Base-by-base conservation (phyloP, 2,888 invertebrate species). In the Merodon equestris region DNA sequence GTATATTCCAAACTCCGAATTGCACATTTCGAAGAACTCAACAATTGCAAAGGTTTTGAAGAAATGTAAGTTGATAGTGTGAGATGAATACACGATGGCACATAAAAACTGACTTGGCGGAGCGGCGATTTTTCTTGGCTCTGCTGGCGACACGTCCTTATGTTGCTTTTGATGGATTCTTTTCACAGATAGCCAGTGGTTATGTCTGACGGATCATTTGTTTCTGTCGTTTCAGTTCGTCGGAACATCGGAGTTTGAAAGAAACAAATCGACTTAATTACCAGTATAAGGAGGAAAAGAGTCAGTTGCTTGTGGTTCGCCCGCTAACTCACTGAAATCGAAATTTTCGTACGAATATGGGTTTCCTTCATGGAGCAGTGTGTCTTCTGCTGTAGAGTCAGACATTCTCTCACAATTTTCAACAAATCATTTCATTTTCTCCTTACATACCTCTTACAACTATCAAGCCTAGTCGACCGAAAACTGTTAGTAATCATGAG, bases 261-360 rank as follows among this genome's bases (percentile, higher is more conserved):
- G 15, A 50, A 44, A 50, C 5, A 71, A 60, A 48, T 71, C 71
- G 66, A 50, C 70, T 70, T 70, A 54, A 71, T 71, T 38, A 67
- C 50, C 54, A 10, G 4, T 0, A 27, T 40, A 54, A 18, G 64
- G 19, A 53, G 4, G 40, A 40, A 40, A 40, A 40, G 12, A 17
- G 42, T n/a, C 40, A 40, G 9, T 10, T 34, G 51, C 67, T 72
- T 61, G 76, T 72, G 77, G 67, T 67, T 53, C 72, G 72, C 27
- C 73, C 68, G 68, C 64, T 73, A 73, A 73, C 63, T 64, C 79
- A 74, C 74, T 64, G 73, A 73, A 60, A 72, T 58, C 53, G 64
- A 72, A 72, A 58, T 51, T 72, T 51, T 38, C 10, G 34, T 19
- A 54, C 44, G 47, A 73, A 56, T 56, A 79, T 74, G 74, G 50